A percentile compares a stretch with the other conserved stretches of the same genome.
Conservation (phyloP, 2,113 vertebrate genomes). For the Tetrao urogallus region DNA sequence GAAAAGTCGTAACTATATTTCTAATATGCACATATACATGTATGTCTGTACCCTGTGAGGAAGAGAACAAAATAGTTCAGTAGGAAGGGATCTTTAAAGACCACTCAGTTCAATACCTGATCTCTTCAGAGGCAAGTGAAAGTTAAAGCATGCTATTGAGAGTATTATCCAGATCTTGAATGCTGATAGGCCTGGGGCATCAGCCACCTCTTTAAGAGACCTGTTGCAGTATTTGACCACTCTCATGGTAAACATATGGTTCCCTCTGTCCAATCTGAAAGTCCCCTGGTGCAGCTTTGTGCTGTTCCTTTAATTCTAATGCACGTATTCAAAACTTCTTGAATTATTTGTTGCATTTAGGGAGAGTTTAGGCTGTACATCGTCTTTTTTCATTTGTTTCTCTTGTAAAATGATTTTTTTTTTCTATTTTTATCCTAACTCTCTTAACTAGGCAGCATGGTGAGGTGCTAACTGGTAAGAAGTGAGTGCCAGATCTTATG, state of each 20-base stretch:
- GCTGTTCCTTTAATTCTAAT: background rate
- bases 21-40: too few species aligned
- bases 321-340: background rate
- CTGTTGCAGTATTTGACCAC: background rate
- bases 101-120: background rate
- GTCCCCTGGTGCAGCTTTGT: background rate
- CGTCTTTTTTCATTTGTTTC: background rate
- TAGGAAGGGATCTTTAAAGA: background rate
- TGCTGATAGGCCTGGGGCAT: background rate
- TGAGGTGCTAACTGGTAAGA: background rate
- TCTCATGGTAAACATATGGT: background rate
- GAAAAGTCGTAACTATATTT: background rate
- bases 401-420: background rate
- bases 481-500: background rate
- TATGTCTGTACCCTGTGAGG: background rate
- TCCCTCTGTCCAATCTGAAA: background rate
- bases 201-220: background rate
- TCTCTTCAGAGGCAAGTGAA: background rate
- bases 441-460: background rate
- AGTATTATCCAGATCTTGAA: background rate
- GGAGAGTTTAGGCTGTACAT: background rate
- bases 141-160: background rate
- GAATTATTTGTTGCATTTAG: background rate
- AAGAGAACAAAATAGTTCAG: background rate
- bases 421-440: background rate